Evolutionary conservation across 2,797 vertebrate genomes (phyloP).

Genomic region (Argya squamiceps): DNA sequence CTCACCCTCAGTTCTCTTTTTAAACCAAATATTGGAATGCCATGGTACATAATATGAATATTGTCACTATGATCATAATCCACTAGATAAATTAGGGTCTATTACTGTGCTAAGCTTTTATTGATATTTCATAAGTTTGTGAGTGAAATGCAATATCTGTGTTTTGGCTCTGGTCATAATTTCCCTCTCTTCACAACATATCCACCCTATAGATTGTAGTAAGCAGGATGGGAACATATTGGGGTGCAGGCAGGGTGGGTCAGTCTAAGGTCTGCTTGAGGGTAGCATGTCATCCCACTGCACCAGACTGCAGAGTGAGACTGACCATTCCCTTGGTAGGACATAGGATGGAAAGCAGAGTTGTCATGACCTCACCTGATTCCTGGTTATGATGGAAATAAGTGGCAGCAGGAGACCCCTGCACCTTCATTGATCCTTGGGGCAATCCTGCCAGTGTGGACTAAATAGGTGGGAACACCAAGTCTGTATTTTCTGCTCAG

Average conservation of each 20-base stretch:
- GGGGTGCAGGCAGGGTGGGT: accelerated
- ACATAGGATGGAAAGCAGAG: background rate
- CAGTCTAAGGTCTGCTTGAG: background rate
- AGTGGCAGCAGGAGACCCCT: background rate
- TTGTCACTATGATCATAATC: background rate
- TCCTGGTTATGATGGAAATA: background rate
- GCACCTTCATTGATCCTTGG: accelerated
- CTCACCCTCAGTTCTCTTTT: background rate
- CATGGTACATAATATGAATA: background rate
- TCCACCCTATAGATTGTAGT: accelerated
- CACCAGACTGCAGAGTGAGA: background rate
- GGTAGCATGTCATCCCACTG: background rate
- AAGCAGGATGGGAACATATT: background rate
- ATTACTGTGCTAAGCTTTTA: background rate
- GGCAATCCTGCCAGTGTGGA: background rate
- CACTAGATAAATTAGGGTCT: background rate
- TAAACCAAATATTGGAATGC: background rate
- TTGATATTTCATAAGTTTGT: background rate
- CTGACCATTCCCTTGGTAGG: accelerated
- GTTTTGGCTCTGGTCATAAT: background rate
- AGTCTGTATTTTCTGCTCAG: background rate
- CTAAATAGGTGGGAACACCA: background rate
- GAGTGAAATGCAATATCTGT: background rate
- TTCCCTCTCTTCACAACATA: accelerated
- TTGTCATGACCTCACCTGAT: too few relatives aligned